These are phyloP conservation scores for Oenanthe melanoleuca DNA, from an alignment of 2,113 vertebrate genomes.

Conservation along the genomic window DNA sequence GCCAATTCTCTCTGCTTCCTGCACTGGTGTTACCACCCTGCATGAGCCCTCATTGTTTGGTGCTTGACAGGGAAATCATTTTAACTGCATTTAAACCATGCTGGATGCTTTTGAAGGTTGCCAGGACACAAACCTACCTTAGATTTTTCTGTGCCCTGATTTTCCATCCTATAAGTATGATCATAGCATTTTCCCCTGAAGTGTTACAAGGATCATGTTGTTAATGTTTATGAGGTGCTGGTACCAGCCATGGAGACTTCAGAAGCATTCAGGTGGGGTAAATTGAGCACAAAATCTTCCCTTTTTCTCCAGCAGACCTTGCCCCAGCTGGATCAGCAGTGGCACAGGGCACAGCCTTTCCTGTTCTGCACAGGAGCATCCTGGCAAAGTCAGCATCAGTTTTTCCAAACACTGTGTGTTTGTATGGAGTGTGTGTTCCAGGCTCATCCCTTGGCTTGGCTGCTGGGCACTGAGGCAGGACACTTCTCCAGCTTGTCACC, in stretches of 20 bases:
- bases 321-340: not conserved
- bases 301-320: not conserved
- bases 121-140: not conserved
- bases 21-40: not conserved
- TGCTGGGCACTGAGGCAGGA: not conserved
- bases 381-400: not conserved
- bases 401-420: not conserved
- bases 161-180: not conserved
- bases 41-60: not conserved
- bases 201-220: not conserved
- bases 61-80: not conserved
- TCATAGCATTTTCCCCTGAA: not conserved
- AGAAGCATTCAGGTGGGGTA: not conserved
- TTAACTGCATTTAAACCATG: fast-evolving
- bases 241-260: not conserved
- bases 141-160: not conserved
- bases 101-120: not conserved
- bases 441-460: not conserved
- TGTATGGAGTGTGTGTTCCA: not conserved
- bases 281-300: not conserved
- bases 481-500: not conserved
- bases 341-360: not conserved
- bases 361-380: not conserved
- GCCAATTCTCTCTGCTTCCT: not conserved
- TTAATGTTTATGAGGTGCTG: not conserved